phyloP scores from a whole-genome alignment of 2,888 invertebrate species.

The Meta bourneti region DNA sequence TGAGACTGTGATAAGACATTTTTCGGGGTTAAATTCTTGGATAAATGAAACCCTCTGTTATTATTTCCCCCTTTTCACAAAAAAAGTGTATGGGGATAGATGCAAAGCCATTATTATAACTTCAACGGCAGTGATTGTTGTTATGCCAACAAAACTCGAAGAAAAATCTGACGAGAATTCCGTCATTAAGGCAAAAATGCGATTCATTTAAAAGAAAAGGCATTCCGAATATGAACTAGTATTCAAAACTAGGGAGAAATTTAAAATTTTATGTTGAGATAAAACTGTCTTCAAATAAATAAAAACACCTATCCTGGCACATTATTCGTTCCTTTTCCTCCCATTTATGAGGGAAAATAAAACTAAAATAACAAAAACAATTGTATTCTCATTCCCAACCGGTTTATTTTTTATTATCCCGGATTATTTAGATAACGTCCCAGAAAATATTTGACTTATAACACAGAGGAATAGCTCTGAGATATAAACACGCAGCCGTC shows the following conservation, averaged over 20 bases:
- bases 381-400: not conserved
- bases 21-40: too few species aligned
- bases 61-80: too few species aligned
- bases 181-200: too few species aligned
- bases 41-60: too few species aligned
- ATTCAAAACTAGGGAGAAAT: not conserved
- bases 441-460: constrained; percentile 1
- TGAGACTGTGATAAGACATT: too few species aligned
- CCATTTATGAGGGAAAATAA: not conserved
- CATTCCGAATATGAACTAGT: not conserved
- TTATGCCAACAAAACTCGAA: not conserved
- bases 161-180: too few species aligned
- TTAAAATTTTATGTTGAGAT: not conserved
- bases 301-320: not conserved
- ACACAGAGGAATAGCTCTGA: not conserved
- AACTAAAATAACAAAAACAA: not conserved
- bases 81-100: too few species aligned
- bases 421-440: not conserved
- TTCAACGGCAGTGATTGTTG: not conserved
- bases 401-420: not conserved
- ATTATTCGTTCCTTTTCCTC: not conserved
- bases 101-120: not conserved
- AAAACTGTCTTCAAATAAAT: not conserved
- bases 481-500: not conserved
- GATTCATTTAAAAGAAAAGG: too few species aligned